Evolutionary conservation across 2,797 vertebrate species (phyloP).

Genomic region (Squalus acanthias): DNA sequence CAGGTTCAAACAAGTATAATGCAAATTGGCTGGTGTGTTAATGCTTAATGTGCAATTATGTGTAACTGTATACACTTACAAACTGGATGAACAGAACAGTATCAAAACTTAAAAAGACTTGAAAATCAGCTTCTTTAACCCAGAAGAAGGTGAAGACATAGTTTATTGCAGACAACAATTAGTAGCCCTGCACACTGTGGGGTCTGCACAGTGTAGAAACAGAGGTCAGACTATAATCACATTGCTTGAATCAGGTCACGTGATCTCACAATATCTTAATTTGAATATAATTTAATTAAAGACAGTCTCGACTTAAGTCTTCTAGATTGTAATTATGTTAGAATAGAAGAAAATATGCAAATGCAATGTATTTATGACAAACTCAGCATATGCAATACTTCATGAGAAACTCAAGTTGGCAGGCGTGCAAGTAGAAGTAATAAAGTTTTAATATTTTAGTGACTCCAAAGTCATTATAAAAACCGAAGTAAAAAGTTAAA

Average conservation of each 20-base stretch:
- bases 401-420: neutral
- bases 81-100: neutral
- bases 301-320: neutral
- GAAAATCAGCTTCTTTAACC: neutral
- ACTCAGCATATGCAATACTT: neutral
- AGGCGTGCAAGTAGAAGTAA: neutral
- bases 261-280: neutral
- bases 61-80: neutral
- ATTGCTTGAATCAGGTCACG: neutral
- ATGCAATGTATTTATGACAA: neutral
- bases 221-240: neutral
- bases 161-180: neutral
- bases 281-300: neutral
- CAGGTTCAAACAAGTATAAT: too few relatives aligned
- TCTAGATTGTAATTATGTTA: neutral
- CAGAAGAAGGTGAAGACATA: neutral
- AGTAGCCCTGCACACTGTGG: neutral
- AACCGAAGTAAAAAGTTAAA: neutral
- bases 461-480: neutral
- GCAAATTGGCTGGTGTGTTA: neutral
- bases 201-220: neutral
- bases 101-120: neutral
- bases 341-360: neutral
- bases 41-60: neutral
- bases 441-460: constrained; percentile 21